phyloP scores from a whole-genome alignment of 1,140 invertebrate species.

The Lucilia sericata region DNA sequence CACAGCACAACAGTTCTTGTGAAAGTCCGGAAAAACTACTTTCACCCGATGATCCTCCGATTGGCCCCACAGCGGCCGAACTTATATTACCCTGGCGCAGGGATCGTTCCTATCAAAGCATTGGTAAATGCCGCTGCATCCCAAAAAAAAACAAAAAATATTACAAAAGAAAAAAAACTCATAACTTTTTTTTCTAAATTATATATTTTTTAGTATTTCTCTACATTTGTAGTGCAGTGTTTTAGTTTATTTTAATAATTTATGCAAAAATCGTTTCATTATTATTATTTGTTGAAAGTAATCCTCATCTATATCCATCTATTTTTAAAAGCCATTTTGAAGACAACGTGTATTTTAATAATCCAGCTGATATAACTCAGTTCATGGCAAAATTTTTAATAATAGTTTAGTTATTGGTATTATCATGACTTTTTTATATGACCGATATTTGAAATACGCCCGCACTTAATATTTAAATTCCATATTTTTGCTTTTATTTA shows the following conservation, averaged over 20 bases:
- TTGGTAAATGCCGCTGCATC: conserved; percentile 60
- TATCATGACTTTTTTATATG: too few relatives aligned
- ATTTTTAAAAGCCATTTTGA: too few relatives aligned
- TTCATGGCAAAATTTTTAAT: too few relatives aligned
- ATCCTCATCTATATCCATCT: too few relatives aligned
- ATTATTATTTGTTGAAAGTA: too few relatives aligned
- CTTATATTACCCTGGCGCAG: conserved; percentile 81
- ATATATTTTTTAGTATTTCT: conserved; percentile 3
- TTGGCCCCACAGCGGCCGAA: conserved; percentile 77
- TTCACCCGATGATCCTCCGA: conserved; percentile 66
- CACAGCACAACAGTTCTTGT: conserved; percentile 17
- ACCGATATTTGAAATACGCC: too few relatives aligned
- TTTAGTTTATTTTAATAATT: background rate
- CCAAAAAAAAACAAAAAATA: conserved; percentile 39
- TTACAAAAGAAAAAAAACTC: conserved; percentile 49
- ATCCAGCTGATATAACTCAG: too few relatives aligned
- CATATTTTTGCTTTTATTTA: too few relatives aligned
- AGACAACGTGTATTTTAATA: too few relatives aligned
- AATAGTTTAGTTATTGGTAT: too few relatives aligned
- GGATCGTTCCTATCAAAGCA: conserved; percentile 72
- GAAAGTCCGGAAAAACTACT: conserved; percentile 49
- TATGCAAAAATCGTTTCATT: too few relatives aligned
- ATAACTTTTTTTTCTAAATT: background rate
- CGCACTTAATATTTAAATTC: too few relatives aligned
- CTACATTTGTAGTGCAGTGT: background rate